These are phyloP conservation scores for Anarhynchus alexandrinus DNA, from an alignment of 2,113 vertebrate genomes.

Conservation along the genomic window DNA sequence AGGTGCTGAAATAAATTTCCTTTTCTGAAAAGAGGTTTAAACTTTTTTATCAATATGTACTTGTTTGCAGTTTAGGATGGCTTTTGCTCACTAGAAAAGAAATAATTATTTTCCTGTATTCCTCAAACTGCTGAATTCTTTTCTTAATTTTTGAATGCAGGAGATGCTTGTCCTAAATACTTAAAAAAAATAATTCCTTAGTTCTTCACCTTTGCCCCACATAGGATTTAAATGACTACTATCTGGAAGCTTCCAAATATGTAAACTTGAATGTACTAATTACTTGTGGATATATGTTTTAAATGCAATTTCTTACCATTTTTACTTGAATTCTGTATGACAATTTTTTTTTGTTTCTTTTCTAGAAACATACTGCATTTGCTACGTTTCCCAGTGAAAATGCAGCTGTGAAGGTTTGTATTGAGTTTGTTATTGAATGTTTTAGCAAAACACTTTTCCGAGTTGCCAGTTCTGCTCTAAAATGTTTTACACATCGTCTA, in stretches of 20 bases:
- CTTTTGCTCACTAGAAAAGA: neutral
- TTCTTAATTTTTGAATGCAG: neutral
- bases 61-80: neutral
- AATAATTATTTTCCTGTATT: neutral
- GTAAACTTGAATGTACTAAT: fast-evolving
- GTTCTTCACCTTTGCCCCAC: fast-evolving
- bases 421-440: neutral
- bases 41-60: fast-evolving
- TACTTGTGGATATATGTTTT: neutral
- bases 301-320: neutral
- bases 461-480: neutral
- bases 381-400: conserved; percentile 86
- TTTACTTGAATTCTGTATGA: neutral
- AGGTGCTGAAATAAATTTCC: neutral
- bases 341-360: conserved; percentile 1
- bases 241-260: neutral
- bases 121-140: neutral
- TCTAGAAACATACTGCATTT: conserved; percentile 94
- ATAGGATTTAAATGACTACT: neutral
- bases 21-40: neutral
- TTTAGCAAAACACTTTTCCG: neutral
- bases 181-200: neutral
- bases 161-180: neutral
- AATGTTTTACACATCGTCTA: neutral
- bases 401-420: conserved; percentile 84